These are phyloP conservation scores for Arctopsyche grandis DNA, from an alignment of 1,140 invertebrate species.

Conservation along the genomic window DNA sequence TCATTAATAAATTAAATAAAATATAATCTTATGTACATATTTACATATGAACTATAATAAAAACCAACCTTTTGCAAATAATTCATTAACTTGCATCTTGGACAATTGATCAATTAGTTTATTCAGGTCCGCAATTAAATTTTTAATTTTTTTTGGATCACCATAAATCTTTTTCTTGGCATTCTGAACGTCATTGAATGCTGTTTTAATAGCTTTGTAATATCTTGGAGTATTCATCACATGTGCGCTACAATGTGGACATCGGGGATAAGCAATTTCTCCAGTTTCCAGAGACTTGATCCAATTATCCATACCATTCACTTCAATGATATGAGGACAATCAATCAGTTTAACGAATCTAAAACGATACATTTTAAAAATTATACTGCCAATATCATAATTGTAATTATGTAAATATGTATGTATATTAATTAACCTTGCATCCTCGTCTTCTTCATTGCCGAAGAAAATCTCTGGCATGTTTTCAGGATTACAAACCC, in stretches of 20 bases:
- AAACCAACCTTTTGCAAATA: no score
- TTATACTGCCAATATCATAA: background rate
- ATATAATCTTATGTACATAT: no score
- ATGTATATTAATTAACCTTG: constrained; percentile 63
- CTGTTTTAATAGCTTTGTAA: constrained; percentile 57
- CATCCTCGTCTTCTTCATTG: constrained; percentile 65
- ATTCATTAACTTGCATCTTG: no score
- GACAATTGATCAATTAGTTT: no score
- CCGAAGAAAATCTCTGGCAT: constrained; percentile 65
- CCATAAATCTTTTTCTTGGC: constrained; percentile 60
- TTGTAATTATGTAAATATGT: no score
- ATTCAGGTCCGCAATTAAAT: background rate
- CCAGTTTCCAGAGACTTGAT: background rate
- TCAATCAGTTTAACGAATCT: constrained; percentile 45
- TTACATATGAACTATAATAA: no score
- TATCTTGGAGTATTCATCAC: constrained; percentile 44
- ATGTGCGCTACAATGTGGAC: constrained; percentile 41
- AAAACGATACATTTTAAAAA: background rate
- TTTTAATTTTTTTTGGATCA: constrained; percentile 51
- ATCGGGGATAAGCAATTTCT: constrained; percentile 17
- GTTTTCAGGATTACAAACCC: constrained; percentile 63
- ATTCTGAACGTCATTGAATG: constrained; percentile 63
- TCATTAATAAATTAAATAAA: no score
- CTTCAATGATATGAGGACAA: constrained; percentile 42
- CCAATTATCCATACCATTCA: constrained; percentile 43